Evolutionary conservation across 2,797 vertebrate species (phyloP).

Genomic region (Pelochelys cantorii): DNA sequence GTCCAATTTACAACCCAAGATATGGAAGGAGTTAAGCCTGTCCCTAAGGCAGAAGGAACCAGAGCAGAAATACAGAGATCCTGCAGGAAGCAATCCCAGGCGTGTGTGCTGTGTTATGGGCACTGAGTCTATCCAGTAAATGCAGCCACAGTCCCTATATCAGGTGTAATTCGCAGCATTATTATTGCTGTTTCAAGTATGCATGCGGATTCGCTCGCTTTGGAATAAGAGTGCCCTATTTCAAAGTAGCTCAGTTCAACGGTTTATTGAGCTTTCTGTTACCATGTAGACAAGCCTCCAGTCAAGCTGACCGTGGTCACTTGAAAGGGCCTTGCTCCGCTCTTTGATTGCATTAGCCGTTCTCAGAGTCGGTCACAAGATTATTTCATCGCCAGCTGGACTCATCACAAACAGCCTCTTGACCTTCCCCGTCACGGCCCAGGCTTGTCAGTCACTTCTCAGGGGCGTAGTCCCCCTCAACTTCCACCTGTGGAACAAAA

Average conservation of each 20-base stretch:
- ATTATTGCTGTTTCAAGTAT: conserved; percentile 58
- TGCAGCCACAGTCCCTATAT: not conserved
- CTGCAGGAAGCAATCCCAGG: not conserved
- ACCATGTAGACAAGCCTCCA: rapidly evolving
- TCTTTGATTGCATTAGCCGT: rapidly evolving
- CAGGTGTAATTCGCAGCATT: conserved; percentile 33
- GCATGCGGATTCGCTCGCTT: not conserved
- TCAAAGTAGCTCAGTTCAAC: not conserved
- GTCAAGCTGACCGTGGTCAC: rapidly evolving
- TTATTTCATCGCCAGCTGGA: conserved; percentile 40
- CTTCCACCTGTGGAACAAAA: conserved; percentile 7
- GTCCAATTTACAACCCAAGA: not conserved
- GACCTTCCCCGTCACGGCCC: not conserved
- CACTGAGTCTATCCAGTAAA: not conserved
- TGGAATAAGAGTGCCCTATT: conserved; percentile 54
- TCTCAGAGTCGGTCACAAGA: not conserved
- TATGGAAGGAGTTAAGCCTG: not conserved
- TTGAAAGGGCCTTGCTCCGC: rapidly evolving
- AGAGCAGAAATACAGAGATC: not conserved
- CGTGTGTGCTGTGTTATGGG: not conserved
- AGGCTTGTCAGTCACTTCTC: not conserved
- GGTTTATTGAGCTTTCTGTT: not conserved
- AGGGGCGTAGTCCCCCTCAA: conserved; percentile 26
- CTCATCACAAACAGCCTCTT: conserved; percentile 14
- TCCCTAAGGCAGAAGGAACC: not conserved